Base-by-base conservation (phyloP, 2,797 vertebrate species). In the Sus cebifrons region DNA sequence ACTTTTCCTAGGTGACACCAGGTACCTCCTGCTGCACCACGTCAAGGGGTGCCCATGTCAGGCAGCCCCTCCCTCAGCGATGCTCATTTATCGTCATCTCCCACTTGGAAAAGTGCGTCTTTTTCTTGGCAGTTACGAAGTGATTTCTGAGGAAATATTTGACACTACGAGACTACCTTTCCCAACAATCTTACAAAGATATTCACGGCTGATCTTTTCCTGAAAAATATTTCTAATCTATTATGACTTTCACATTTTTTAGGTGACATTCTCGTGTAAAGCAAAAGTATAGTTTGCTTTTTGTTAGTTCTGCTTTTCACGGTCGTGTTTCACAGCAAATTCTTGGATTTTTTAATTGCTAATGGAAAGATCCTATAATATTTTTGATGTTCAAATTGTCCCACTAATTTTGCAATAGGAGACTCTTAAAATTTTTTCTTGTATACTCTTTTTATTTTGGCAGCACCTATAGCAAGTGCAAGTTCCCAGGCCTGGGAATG, bases 21-120 rank as follows among this genome's bases (percentile, higher is more conserved):
- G 3, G 23, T 32, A 1, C 17, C 36, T 20, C 5, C 49, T 78
- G 1, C 0, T 5, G 8, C 1, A 1, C 21, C n/a, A 0, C 2
- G 3, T 2, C 13, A 21, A 14, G 40, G 60, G 18, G 10, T 4
- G 29, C 1, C 0, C 1, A 6, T 14, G 2, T 27, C 20, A 1
- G 23, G 14, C 27, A 16, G 16, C 15, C 9, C 6, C 5, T 40
- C 32, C 23, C 3, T 23, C 4, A 27, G 23, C 3, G 32, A 6
- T 18, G 16, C 82, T 17, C 44, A 1, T 13, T 9, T 5, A 15
- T 4, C 23, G 8, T 12, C 15, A 10, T 21, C 8, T 44, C 32
- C 32, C 5, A 10, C 0, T 17, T 25, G 11, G n/a, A n/a, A 60
- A 68, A 20, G 15, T 3, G 1, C 14, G 5, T 3, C 25, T 18